phyloP scores from a whole-genome alignment of 2,113 vertebrate species.

The Heterotis niloticus region DNA sequence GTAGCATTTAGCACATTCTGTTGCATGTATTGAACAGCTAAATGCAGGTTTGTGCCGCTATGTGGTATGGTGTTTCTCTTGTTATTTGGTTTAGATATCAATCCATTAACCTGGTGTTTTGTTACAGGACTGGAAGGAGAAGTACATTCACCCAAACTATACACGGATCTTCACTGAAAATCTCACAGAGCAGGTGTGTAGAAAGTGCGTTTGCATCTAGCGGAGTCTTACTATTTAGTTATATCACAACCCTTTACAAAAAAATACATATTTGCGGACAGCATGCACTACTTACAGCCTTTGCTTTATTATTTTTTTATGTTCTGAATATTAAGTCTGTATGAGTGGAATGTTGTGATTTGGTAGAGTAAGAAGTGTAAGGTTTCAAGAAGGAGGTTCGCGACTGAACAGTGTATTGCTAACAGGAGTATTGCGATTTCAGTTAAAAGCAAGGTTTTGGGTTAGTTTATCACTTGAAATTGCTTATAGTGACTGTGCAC shows the following conservation, averaged over 20 bases:
- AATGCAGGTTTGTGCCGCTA: too few relatives aligned
- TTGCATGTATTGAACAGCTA: not conserved
- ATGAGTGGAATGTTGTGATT: too few relatives aligned
- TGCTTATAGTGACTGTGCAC: too few relatives aligned
- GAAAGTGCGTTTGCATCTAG: not conserved
- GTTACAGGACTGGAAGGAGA: constrained; percentile 91
- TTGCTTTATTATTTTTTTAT: not conserved
- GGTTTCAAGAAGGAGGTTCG: too few relatives aligned
- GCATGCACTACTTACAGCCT: not conserved
- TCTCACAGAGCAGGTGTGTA: constrained; percentile 79
- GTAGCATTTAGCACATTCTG: not conserved
- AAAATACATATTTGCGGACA: not conserved
- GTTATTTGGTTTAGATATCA: not conserved
- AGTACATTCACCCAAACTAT: constrained; percentile 92
- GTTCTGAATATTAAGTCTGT: not conserved
- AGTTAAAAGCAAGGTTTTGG: too few relatives aligned
- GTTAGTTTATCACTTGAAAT: too few relatives aligned
- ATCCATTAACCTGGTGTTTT: not conserved
- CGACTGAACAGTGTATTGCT: too few relatives aligned
- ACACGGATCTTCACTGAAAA: constrained; percentile 91
- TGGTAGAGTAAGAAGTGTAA: too few relatives aligned
- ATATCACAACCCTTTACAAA: not conserved
- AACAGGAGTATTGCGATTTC: too few relatives aligned
- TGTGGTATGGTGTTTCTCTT: too few relatives aligned
- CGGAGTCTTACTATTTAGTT: not conserved